A percentile compares a stretch with the other conserved stretches of the same genome.
These are phyloP conservation scores for Eilema griseolum DNA, from an alignment of 2,888 invertebrate species.

Conservation along the genomic window DNA sequence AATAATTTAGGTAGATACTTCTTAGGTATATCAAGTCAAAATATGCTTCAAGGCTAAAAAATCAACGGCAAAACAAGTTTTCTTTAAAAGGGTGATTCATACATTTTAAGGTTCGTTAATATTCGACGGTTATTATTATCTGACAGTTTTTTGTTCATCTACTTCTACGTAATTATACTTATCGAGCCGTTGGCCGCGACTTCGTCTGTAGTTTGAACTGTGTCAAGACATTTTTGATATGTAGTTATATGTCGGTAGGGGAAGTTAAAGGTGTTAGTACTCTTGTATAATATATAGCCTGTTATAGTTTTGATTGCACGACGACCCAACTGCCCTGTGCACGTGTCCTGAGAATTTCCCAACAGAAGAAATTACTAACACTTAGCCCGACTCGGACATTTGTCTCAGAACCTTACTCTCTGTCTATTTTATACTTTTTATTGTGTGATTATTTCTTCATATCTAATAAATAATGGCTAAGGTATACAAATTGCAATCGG, in stretches of 20 bases:
- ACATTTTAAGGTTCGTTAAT: conserved; percentile 3
- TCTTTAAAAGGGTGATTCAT: not conserved
- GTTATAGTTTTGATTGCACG: too few relatives aligned
- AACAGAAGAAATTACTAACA: too few relatives aligned
- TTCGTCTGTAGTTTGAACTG: not conserved
- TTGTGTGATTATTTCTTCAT: not conserved
- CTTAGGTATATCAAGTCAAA: conserved; percentile 12
- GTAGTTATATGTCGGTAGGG: not conserved
- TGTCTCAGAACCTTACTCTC: not conserved
- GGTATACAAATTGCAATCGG: not conserved
- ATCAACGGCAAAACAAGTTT: conserved; percentile 8
- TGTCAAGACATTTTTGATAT: not conserved
- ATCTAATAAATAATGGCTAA: not conserved
- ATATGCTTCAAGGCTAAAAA: conserved; percentile 20
- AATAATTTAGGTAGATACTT: too few relatives aligned
- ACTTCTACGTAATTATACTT: not conserved
- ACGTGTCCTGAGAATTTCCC: too few relatives aligned
- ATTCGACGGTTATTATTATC: not conserved
- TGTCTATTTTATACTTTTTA: not conserved
- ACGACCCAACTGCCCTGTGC: too few relatives aligned
- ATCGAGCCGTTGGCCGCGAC: not conserved
- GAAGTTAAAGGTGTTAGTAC: too few relatives aligned
- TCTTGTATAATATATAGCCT: too few relatives aligned
- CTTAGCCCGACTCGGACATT: too few relatives aligned
- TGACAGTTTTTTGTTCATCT: not conserved